phyloP scores from a whole-genome alignment of 2,888 invertebrate species.

The Chorisops tibialis region DNA sequence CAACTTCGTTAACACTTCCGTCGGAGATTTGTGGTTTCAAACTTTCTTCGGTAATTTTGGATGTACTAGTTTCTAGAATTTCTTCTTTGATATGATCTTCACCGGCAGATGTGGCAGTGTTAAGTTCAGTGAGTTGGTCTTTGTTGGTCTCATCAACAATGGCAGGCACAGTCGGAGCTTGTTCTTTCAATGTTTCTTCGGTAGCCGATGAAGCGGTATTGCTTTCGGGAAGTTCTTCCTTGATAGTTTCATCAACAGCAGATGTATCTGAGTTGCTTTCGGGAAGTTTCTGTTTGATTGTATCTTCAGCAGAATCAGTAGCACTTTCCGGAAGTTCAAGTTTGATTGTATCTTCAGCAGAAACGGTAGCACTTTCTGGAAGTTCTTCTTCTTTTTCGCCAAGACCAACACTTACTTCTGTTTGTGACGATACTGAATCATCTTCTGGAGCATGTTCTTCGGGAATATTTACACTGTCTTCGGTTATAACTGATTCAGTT shows the following conservation, averaged over 20 bases:
- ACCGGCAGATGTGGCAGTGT: slow-evolving; percentile 16
- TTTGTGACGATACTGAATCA: not conserved
- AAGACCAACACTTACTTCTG: slow-evolving; percentile 16
- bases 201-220: slow-evolving; percentile 2
- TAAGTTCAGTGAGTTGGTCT: slow-evolving; percentile 20
- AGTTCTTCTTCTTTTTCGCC: slow-evolving; percentile 8
- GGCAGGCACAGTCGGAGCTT: not conserved
- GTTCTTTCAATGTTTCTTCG: not conserved
- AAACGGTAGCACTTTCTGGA: not conserved
- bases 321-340: not conserved
- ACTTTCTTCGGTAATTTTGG: slow-evolving; percentile 9
- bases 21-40: not conserved
- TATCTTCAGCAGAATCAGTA: not conserved
- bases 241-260: slow-evolving; percentile 16
- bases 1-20: slow-evolving; percentile 12
- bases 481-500: slow-evolving; percentile 17
- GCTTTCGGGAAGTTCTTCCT: slow-evolving; percentile 29
- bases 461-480: slow-evolving; percentile 2
- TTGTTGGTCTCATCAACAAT: not conserved
- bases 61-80: not conserved
- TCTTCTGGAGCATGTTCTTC: slow-evolving; percentile 27
- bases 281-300: not conserved
- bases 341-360: not conserved
- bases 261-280: not conserved
- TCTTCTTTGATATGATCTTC: slow-evolving; percentile 9